These are phyloP conservation scores for Laothoe populi DNA, from an alignment of 2,888 invertebrate genomes.

Conservation along the genomic window DNA sequence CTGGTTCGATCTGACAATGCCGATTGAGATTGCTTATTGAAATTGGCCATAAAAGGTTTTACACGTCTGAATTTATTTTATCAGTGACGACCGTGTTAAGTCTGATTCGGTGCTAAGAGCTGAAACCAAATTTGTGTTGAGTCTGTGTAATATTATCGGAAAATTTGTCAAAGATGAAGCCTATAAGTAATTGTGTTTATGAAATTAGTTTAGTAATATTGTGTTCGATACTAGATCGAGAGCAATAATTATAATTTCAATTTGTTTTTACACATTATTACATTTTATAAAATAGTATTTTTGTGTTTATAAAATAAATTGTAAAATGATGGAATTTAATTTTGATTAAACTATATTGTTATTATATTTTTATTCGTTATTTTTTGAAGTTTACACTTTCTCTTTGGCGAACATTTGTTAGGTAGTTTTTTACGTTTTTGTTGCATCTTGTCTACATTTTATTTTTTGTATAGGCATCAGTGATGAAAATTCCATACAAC, in stretches of 20 bases:
- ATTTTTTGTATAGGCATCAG: background rate
- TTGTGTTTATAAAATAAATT: background rate
- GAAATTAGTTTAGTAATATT: no score
- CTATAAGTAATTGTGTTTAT: no score
- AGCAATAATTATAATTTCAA: no score
- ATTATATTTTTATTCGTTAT: background rate
- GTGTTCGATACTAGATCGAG: no score
- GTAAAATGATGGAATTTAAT: background rate
- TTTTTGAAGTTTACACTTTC: background rate
- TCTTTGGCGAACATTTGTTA: background rate
- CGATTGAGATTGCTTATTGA: no score
- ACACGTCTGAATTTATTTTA: conserved; percentile 6
- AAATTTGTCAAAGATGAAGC: no score
- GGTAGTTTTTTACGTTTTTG: background rate
- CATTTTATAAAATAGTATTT: no score
- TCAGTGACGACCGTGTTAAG: background rate
- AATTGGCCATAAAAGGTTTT: background rate
- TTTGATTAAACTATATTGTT: background rate
- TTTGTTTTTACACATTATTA: no score
- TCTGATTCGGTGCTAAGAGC: conserved; percentile 11
- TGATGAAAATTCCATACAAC: no score
- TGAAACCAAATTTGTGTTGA: conserved; percentile 2
- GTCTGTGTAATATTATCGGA: background rate
- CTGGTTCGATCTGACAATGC: no score
- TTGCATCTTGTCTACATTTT: conserved; percentile 5